Conservation (phyloP, 1,140 invertebrate species). For the Apis dorsata region DNA sequence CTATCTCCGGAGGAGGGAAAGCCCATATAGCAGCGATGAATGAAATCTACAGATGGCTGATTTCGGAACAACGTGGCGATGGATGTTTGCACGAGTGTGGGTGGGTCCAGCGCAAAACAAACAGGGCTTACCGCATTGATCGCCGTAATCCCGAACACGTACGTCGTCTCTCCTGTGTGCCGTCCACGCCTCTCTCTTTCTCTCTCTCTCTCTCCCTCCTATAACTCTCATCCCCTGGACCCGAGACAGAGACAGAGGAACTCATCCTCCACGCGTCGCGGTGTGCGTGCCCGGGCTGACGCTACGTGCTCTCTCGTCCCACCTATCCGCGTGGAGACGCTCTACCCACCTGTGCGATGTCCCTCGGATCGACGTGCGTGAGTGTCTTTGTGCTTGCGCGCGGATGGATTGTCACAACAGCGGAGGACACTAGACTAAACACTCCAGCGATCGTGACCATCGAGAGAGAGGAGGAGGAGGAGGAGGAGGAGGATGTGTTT, state of each 20-base stretch:
- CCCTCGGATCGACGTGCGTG: not conserved
- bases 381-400: slow-evolving; percentile 61
- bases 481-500: slow-evolving; percentile 42
- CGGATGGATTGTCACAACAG: slow-evolving; percentile 72
- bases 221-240: not conserved
- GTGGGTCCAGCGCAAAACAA: slow-evolving; percentile 70
- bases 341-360: slow-evolving; percentile 22
- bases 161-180: slow-evolving; percentile 58
- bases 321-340: slow-evolving; percentile 13
- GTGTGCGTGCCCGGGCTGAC: not conserved
- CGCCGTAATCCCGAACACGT: slow-evolving; percentile 74
- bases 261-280: slow-evolving; percentile 34
- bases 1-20: slow-evolving; percentile 38
- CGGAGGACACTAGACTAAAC: slow-evolving; percentile 71
- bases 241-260: slow-evolving; percentile 1
- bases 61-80: slow-evolving; percentile 54
- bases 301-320: slow-evolving; percentile 27
- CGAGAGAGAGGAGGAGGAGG: slow-evolving; percentile 7
- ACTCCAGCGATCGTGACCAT: slow-evolving; percentile 69
- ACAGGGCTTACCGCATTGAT: slow-evolving; percentile 75
- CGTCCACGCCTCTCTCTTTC: slow-evolving; percentile 38
- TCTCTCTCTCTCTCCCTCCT: slow-evolving; percentile 50
- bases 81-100: slow-evolving; percentile 46
- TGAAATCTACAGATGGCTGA: slow-evolving; percentile 64
- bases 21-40: slow-evolving; percentile 39